Base-by-base conservation (phyloP, 2,113 vertebrate species). In the Anoplopoma fimbria region DNA sequence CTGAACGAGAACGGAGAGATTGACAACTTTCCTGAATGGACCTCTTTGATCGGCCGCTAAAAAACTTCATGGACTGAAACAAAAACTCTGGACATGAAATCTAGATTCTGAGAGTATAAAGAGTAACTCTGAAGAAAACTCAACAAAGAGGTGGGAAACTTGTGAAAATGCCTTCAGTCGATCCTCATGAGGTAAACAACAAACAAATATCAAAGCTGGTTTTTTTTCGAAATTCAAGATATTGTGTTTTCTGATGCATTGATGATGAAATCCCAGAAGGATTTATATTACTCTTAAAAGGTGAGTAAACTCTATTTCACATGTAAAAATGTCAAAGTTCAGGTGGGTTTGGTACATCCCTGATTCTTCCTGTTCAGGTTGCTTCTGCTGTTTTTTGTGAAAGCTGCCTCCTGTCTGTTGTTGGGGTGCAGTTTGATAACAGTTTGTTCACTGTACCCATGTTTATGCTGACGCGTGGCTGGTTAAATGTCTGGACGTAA, bases 1-100 rank as follows among this genome's bases (percentile, higher is more conserved):
- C 91, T 95, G 89, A 90, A 74, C 0, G 89, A 97, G 87, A 93
- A 72, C 4, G 96, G 95, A 84, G 96, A 97, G 73, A 87, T 97
- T 3, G 88, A 95, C 7, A 89, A 88, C 82, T 96, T 98, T 36
- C 97, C 96, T 1, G 92, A 94, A 62, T 94, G 94, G 90, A 90
- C 85, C 7, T 84, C 93, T 67, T 84, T 96, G 94, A 85, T 79
- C 5, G 62, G 79, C 31, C 58, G 80, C 38, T 94, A 85, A 90
- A 81, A 29, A 65, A n/a, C 29, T 0, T 27, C 1, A 19, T 4
- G 38, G 23, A 36, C 25, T 47, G 4, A 14, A 27, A 23, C n/a
- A 15, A n/a, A 12, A 4, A n/a, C n/a, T n/a, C n/a, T n/a, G n/a
- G n/a, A n/a, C n/a, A n/a, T n/a, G n/a, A n/a, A n/a, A n/a, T n/a